Conservation (phyloP, 2,797 vertebrate species). For the Catostomus latipinnis region DNA sequence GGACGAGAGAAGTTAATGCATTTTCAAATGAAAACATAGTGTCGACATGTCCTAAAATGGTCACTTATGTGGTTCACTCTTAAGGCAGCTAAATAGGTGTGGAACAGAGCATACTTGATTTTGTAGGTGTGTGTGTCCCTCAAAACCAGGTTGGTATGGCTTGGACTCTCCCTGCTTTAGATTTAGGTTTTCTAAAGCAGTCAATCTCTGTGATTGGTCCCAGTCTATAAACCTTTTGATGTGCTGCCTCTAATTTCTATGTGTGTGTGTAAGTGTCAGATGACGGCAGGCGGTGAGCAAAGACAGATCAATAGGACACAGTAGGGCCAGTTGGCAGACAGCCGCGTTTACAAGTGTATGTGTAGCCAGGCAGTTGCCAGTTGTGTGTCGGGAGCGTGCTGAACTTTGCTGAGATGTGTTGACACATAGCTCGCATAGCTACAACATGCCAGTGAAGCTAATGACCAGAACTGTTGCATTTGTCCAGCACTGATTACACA, state of each 20-base stretch:
- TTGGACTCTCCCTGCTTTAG: constrained; percentile 15
- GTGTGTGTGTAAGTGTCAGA: constrained; percentile 29
- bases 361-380: not conserved
- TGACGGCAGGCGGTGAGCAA: constrained; percentile 41
- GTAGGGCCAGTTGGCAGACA: constrained; percentile 44
- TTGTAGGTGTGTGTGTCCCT: not conserved
- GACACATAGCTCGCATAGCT: constrained; percentile 43
- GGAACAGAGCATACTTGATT: too few species aligned
- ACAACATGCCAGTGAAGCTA: constrained; percentile 77
- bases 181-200: constrained; percentile 29
- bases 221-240: constrained; percentile 20
- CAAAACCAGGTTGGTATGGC: not conserved
- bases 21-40: too few species aligned
- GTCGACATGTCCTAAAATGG: too few species aligned
- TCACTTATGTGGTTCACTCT: too few species aligned
- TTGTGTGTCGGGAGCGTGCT: constrained; percentile 32
- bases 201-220: constrained; percentile 21
- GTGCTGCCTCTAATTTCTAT: constrained; percentile 41
- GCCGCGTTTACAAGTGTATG: constrained; percentile 3
- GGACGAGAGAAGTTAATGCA: too few species aligned
- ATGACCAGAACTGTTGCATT: constrained; percentile 94
- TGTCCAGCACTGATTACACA: constrained; percentile 94
- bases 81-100: too few species aligned
- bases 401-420: constrained; percentile 22
- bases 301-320: constrained; percentile 54